Conservation (phyloP, 2,888 invertebrate species). For the Zelleria hepariella region DNA sequence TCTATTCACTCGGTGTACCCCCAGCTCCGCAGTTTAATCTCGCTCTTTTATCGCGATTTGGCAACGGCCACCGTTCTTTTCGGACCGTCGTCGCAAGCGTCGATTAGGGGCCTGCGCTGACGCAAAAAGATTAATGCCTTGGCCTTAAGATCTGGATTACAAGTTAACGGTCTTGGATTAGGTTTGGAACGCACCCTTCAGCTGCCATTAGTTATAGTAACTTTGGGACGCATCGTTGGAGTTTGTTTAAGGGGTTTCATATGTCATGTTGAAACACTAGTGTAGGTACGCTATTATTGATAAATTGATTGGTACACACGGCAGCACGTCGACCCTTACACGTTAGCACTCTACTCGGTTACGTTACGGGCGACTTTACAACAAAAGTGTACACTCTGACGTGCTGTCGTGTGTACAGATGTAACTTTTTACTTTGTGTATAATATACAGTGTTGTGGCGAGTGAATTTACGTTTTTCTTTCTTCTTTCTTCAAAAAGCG, state of each 20-base stretch:
- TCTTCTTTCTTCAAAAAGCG: too few relatives aligned
- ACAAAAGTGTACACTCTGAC: too few relatives aligned
- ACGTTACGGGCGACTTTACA: too few relatives aligned
- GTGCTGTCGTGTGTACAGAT: too few relatives aligned
- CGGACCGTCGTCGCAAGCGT: not conserved
- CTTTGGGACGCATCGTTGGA: not conserved
- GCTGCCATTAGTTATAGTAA: not conserved
- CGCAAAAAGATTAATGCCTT: slow-evolving; percentile 2
- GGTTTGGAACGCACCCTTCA: not conserved
- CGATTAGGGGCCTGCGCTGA: slow-evolving; percentile 2
- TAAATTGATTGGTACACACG: too few relatives aligned
- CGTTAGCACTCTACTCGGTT: too few relatives aligned
- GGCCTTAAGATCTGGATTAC: not conserved
- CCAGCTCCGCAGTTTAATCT: not conserved
- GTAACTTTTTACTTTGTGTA: too few relatives aligned
- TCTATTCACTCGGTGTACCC: not conserved
- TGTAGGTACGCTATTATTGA: too few relatives aligned
- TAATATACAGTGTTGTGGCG: too few relatives aligned
- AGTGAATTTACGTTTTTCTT: too few relatives aligned
- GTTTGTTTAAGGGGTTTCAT: too few relatives aligned
- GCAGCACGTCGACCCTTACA: too few relatives aligned
- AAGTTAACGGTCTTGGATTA: not conserved
- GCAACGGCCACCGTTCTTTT: not conserved
- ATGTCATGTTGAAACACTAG: not conserved
- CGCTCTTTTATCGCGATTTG: not conserved